A percentile compares a stretch with the other conserved stretches of the same genome.
Conservation (phyloP, 2,113 vertebrate genomes). For the Bubo bubo region DNA sequence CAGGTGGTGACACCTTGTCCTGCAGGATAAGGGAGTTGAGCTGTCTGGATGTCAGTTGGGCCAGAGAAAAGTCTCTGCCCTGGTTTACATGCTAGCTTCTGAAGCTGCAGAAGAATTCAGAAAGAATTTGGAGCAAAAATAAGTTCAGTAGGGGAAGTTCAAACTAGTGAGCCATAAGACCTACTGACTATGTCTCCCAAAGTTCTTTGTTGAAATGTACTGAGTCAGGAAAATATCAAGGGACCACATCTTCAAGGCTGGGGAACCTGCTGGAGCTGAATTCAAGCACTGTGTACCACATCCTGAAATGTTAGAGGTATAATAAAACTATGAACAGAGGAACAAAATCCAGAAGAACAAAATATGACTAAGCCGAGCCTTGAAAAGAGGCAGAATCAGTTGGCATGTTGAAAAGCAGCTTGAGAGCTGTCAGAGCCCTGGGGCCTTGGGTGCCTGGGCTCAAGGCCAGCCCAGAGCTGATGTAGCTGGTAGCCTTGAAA, state of each 20-base stretch:
- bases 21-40: not conserved
- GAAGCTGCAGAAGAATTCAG: not conserved
- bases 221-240: not conserved
- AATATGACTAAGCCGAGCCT: not conserved
- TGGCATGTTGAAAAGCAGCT: not conserved
- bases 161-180: not conserved
- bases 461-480: not conserved
- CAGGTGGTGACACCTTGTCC: not conserved
- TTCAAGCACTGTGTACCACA: not conserved
- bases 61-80: not conserved
- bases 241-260: not conserved
- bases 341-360: not conserved
- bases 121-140: not conserved
- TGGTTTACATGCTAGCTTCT: not conserved
- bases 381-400: not conserved
- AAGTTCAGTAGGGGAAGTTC: not conserved
- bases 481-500: not conserved
- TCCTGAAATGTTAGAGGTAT: not conserved
- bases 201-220: not conserved
- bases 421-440: not conserved
- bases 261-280: not conserved
- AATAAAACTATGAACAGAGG: not conserved
- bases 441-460: not conserved
- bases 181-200: not conserved
- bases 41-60: not conserved